phyloP scores from a whole-genome alignment of 2,113 vertebrate species.

The Tautogolabrus adspersus region DNA sequence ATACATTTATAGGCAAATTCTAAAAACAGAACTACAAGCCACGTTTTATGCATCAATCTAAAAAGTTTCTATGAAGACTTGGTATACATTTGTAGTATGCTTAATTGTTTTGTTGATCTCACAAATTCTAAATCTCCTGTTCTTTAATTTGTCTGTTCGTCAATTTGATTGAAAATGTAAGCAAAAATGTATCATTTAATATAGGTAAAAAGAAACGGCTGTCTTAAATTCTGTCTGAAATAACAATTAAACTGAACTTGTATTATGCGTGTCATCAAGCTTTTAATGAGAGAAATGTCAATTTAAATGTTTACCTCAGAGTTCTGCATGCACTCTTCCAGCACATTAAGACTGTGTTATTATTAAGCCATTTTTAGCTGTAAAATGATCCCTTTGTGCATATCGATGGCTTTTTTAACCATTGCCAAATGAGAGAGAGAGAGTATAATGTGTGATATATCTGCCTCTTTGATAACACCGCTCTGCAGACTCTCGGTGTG shows the following conservation, averaged over 20 bases:
- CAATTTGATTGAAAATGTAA: neutral
- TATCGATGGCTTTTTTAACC: conserved; percentile 7
- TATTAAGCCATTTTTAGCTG: conserved; percentile 17
- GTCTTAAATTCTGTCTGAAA: too few species aligned
- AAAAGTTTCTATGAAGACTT: neutral
- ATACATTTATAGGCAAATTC: neutral
- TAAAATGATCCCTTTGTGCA: conserved; percentile 19
- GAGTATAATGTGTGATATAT: neutral
- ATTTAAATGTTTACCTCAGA: neutral
- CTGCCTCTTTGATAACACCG: conserved; percentile 20
- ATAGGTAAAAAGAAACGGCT: too few species aligned
- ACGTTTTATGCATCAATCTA: neutral
- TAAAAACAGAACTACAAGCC: neutral
- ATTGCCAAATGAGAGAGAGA: neutral
- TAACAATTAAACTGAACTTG: neutral
- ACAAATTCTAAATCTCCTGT: too few species aligned
- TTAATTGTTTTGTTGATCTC: too few species aligned
- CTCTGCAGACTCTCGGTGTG: conserved; percentile 5
- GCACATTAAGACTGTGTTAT: neutral
- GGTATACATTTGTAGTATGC: too few species aligned
- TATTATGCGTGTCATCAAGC: neutral
- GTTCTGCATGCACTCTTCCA: neutral
- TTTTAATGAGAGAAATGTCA: neutral
- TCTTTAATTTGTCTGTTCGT: neutral
- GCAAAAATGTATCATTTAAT: too few species aligned